These are phyloP conservation scores for Hiodon alosoides DNA, from an alignment of 2,113 vertebrate species.

Conservation along the genomic window DNA sequence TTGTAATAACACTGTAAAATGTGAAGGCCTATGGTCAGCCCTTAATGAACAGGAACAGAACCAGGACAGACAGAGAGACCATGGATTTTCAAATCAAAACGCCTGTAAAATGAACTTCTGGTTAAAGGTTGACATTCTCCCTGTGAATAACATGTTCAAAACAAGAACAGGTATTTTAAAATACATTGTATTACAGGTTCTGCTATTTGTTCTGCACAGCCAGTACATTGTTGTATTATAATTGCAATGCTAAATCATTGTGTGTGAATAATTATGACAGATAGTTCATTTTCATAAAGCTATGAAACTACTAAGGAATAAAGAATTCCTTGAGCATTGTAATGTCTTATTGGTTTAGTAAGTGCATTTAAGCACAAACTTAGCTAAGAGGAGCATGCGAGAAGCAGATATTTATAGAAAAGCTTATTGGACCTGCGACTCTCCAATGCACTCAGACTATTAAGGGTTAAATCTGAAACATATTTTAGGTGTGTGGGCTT, in stretches of 20 bases:
- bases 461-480: background rate
- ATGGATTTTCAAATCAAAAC: constrained; percentile 10
- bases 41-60: constrained; percentile 10
- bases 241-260: background rate
- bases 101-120: constrained; percentile 29
- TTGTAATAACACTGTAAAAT: constrained; percentile 5
- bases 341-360: too few species aligned
- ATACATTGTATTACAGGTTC: constrained; percentile 4
- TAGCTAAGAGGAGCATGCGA: background rate
- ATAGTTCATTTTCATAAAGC: background rate
- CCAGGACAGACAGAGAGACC: background rate
- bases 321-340: too few species aligned
- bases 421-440: background rate
- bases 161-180: background rate
- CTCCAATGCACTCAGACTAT: background rate
- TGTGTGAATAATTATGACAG: background rate
- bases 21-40: background rate
- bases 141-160: background rate
- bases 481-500: background rate
- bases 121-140: constrained; percentile 16
- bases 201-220: background rate
- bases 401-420: background rate
- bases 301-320: too few species aligned
- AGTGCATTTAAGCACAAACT: background rate
- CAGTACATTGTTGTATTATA: background rate